Evolutionary conservation across 2,113 vertebrate species (phyloP), one percentile per base, ranked within the genome.

Genomic region (Cariama cristata): DNA sequence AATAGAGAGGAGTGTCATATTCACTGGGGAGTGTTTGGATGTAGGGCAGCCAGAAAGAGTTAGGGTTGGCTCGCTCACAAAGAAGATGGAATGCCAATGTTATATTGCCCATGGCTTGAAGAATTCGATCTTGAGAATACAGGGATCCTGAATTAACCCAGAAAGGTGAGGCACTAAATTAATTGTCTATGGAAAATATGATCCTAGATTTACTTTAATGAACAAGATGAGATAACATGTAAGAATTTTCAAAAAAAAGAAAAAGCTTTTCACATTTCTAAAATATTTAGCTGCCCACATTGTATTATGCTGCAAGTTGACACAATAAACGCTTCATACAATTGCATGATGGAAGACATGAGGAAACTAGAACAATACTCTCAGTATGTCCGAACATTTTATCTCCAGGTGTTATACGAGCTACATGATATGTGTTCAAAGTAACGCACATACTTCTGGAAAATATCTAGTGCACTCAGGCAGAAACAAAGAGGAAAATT

Each of bases 61-160:
- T 97, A 3, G 99, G 99, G 96, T 98, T 97, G 63, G 99, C 98
- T 38, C 99, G 97, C 93, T 99, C 99, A 63, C 99, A 99, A 90
- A 99, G 98, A 96, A 99, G 98, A 95, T 99, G 99, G 28, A 99
- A 99, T 58, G 99, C 99, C 97, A 99, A 95, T 0, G 99, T 99
- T 93, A 99, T 99, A 56, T 99, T 99, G 32, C 99, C 99, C 99
- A 99, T 99, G 58, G 99, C 99, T 98, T 99, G 99, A 38, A 99
- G 98, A 97, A 99, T 99, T 79, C 99, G 98, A 95, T 99, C 99
- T 98, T 99, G 99, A 94, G 98, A 98, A 96, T 99, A 99, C 44
- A 99, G 97, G 38, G 99, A 98, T 49, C 99, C 99, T 99, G 96
- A 90, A 97, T 94, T 58, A 95, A 98, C 17, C 86, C 98, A 97